Percentiles rank a stretch among this genome's conserved stretches.
These are phyloP conservation scores for Leguminivora glycinivorella DNA, from an alignment of 1,140 invertebrate species.

Conservation along the genomic window DNA sequence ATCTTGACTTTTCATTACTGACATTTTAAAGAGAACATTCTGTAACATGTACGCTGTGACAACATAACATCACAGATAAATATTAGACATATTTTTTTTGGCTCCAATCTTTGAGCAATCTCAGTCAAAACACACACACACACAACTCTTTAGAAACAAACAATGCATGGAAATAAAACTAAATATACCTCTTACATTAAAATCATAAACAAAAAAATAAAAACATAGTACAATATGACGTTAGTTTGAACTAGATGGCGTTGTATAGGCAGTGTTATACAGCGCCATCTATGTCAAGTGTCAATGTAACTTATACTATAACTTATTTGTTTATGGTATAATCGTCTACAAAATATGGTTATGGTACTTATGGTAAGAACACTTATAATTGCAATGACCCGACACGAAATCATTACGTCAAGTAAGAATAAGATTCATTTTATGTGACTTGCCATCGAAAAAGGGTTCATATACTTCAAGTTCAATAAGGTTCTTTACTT, in stretches of 20 bases:
- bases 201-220: neutral
- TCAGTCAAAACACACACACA: slow-evolving; percentile 18
- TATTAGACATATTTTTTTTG: slow-evolving; percentile 43
- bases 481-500: too few species aligned
- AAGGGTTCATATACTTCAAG: too few species aligned
- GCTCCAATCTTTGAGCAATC: slow-evolving; percentile 46
- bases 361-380: neutral
- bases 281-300: neutral
- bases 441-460: too few species aligned
- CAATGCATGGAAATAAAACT: slow-evolving; percentile 18
- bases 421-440: too few species aligned
- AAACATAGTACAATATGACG: neutral
- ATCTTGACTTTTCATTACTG: neutral
- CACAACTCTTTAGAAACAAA: slow-evolving; percentile 4
- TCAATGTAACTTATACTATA: neutral
- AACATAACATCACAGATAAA: slow-evolving; percentile 33
- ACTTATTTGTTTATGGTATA: neutral
- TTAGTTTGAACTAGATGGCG: neutral
- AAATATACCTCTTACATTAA: slow-evolving; percentile 8
- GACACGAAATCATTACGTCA: neutral
- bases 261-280: neutral
- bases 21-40: neutral
- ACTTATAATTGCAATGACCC: neutral
- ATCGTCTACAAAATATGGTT: neutral
- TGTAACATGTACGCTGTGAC: neutral